These are phyloP conservation scores for Steromphala cineraria DNA, from an alignment of 2,888 invertebrate species.

Conservation along the genomic window DNA sequence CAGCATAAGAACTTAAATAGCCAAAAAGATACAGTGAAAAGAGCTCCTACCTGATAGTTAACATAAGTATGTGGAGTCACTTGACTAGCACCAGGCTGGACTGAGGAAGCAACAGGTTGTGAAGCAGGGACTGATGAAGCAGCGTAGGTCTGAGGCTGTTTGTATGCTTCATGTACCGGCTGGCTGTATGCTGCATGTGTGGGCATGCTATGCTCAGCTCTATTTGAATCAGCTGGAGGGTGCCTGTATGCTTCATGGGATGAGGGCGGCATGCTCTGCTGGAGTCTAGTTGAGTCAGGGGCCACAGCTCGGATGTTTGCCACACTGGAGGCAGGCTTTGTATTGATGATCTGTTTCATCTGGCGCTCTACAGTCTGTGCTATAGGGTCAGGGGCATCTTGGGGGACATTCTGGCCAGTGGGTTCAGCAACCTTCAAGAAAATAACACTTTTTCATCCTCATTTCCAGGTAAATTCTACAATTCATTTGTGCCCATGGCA, in stretches of 20 bases:
- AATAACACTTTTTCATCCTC: too few species aligned
- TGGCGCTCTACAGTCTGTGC: conserved; percentile 12
- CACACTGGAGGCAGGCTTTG: conserved; percentile 18
- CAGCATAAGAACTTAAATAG: too few species aligned
- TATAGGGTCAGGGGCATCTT: conserved; percentile 16
- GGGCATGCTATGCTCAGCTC: background rate
- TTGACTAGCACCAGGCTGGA: too few species aligned
- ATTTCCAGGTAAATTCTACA: too few species aligned
- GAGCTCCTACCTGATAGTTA: too few species aligned
- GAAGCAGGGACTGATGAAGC: too few species aligned
- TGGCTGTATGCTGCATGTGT: background rate
- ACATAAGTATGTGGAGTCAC: too few species aligned
- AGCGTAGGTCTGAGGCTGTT: background rate
- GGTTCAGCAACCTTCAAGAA: background rate
- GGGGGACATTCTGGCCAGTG: background rate
- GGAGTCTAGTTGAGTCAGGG: background rate
- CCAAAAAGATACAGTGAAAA: too few species aligned
- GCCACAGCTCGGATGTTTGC: background rate
- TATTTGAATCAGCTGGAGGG: conserved; percentile 12
- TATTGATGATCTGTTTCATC: conserved; percentile 38
- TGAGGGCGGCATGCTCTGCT: conserved; percentile 19
- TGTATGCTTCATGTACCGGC: background rate
- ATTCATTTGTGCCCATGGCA: too few species aligned
- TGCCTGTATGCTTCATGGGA: background rate
- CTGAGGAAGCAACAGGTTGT: background rate